Conservation (phyloP, 2,888 invertebrate genomes). For the Dryomyza anilis region DNA sequence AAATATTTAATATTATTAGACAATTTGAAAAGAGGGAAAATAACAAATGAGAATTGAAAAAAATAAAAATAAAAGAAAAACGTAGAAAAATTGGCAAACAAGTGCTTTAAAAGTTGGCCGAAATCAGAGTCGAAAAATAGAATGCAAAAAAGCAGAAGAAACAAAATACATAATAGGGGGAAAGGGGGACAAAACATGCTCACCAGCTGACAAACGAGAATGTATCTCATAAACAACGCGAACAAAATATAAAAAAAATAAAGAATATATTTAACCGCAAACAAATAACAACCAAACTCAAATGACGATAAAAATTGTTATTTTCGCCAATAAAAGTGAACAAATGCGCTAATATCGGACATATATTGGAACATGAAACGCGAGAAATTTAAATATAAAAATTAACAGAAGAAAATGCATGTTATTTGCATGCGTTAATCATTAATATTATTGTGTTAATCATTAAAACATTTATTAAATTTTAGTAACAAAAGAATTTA, state of each 20-base stretch:
- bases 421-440: neutral
- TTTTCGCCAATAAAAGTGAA: neutral
- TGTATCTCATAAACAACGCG: neutral
- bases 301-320: neutral
- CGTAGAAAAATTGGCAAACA: neutral
- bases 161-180: slow-evolving; percentile 19
- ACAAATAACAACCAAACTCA: neutral
- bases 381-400: neutral
- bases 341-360: neutral
- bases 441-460: no score
- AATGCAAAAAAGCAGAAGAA: neutral
- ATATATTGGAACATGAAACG: neutral
- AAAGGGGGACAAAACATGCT: slow-evolving; percentile 13
- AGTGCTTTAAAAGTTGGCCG: neutral
- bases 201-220: neutral
- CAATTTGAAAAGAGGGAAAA: no score
- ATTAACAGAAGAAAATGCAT: neutral
- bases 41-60: neutral
- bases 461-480: no score
- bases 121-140: neutral
- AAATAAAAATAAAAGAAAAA: neutral
- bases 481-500: no score
- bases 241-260: neutral
- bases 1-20: no score
- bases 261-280: neutral